Conservation (phyloP, 2,113 vertebrate species). For the Mirza zaza region DNA sequence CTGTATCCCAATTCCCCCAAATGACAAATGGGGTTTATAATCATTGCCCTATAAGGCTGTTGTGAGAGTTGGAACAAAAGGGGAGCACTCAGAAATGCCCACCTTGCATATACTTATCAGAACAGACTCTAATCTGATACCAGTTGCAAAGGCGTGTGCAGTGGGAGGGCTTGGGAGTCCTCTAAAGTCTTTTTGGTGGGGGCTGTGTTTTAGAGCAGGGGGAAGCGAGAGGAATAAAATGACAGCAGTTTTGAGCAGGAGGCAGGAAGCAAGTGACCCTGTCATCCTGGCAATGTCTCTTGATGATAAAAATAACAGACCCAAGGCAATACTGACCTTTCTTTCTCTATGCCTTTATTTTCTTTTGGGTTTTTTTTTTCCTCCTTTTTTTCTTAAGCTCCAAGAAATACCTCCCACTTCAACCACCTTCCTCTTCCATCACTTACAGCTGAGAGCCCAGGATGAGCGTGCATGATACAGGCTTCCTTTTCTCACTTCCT, state of each 20-base stretch:
- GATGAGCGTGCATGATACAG: neutral
- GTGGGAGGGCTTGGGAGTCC: neutral
- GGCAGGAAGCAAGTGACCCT: constrained; percentile 18
- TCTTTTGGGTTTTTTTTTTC: neutral
- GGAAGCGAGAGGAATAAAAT: neutral
- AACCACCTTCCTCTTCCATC: neutral
- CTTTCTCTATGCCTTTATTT: constrained; percentile 40
- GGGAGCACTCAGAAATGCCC: constrained; percentile 49
- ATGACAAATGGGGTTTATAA: neutral
- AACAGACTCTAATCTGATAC: neutral
- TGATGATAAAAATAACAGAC: constrained; percentile 50
- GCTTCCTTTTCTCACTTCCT: constrained; percentile 45
- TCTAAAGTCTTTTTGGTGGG: neutral
- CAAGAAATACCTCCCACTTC: constrained; percentile 29
- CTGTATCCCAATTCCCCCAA: neutral
- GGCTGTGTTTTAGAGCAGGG: neutral
- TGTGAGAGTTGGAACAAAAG: constrained; percentile 45
- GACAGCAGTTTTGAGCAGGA: constrained; percentile 31
- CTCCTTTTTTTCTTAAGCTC: neutral
- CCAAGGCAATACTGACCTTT: constrained; percentile 25
- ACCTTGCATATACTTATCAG: neutral
- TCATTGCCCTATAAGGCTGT: neutral
- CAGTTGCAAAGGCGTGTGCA: neutral
- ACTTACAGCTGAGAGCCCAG: neutral
- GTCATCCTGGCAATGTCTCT: neutral